phyloP scores from a whole-genome alignment of 1,140 invertebrate species.

The Watersipora subatra region DNA sequence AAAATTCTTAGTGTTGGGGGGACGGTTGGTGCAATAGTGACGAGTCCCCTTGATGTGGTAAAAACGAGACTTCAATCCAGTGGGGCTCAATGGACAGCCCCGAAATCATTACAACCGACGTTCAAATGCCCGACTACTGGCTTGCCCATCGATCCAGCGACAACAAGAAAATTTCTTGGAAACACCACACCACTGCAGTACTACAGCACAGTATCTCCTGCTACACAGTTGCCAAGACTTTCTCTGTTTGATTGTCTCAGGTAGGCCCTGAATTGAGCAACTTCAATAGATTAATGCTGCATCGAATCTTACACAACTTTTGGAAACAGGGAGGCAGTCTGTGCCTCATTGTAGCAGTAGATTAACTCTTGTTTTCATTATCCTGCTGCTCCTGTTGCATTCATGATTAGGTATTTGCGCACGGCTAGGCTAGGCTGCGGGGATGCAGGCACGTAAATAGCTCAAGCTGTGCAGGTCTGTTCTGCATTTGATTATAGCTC shows the following conservation, averaged over 20 bases:
- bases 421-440: too few relatives aligned
- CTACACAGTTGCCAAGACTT: background rate
- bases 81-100: slow-evolving; percentile 21
- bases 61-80: slow-evolving; percentile 95
- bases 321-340: too few relatives aligned
- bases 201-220: background rate
- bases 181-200: slow-evolving; percentile 5
- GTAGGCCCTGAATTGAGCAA: too few relatives aligned
- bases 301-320: too few relatives aligned
- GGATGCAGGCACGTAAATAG: too few relatives aligned
- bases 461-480: too few relatives aligned
- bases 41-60: slow-evolving; percentile 94
- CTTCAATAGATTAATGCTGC: too few relatives aligned
- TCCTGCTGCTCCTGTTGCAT: too few relatives aligned
- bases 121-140: slow-evolving; percentile 3
- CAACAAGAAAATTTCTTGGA: slow-evolving; percentile 7
- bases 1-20: slow-evolving; percentile 86
- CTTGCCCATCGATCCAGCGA: slow-evolving; percentile 6
- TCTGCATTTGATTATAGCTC: too few relatives aligned
- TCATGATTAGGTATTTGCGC: too few relatives aligned
- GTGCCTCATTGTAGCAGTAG: too few relatives aligned
- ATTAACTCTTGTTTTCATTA: too few relatives aligned
- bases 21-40: slow-evolving; percentile 85
- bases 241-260: background rate
- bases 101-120: background rate